Evolutionary conservation across 2,797 vertebrate species (phyloP), one percentile per base, ranked within the genome.

Genomic region (Scarus forsteni): DNA sequence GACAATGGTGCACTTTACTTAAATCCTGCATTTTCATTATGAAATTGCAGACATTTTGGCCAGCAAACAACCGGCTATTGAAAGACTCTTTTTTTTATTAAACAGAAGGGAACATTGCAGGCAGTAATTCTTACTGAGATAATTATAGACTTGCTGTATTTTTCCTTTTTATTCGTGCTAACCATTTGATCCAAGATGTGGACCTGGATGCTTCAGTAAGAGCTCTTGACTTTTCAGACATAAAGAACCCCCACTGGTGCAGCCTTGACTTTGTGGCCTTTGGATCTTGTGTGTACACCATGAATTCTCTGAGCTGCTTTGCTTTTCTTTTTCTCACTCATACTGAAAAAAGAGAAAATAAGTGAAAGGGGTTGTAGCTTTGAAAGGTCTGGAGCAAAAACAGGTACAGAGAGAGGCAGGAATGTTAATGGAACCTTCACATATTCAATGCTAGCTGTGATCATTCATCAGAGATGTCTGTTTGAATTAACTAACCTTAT

Each of bases 371-470:
- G 68, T 15, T 0, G 50, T 40, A 10, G 66, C 14, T 70, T 70
- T 70, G 11, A 52, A 73, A 66, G 68, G 58, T 70, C 46, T 77
- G 35, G 12, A 75, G 49, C 44, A 51, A 77, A 84, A 49, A 44
- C 13, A 48, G 75, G 70, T 64, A 45, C 59, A 61, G 59, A 53
- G 52, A 69, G 52, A 83, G 45, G 12, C 68, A 68, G 67, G 86
- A 89, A 87, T 89, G 70, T 90, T 86, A 83, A 89, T 90, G 84
- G 68, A 80, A 73, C 46, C 76, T 73, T 76, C 36, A 15, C 76
- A 80, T 54, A 77, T 83, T 81, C 53, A 77, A 51, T 58, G 58
- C 35, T 15, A 40, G 63, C 60, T 11, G 60, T 54, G 10, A 19
- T 51, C 59, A 50, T 65, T 77, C 52, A 50, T 45, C 36, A 15